phyloP scores from a whole-genome alignment of 2,113 vertebrate genomes.

The Tinamus guttatus region DNA sequence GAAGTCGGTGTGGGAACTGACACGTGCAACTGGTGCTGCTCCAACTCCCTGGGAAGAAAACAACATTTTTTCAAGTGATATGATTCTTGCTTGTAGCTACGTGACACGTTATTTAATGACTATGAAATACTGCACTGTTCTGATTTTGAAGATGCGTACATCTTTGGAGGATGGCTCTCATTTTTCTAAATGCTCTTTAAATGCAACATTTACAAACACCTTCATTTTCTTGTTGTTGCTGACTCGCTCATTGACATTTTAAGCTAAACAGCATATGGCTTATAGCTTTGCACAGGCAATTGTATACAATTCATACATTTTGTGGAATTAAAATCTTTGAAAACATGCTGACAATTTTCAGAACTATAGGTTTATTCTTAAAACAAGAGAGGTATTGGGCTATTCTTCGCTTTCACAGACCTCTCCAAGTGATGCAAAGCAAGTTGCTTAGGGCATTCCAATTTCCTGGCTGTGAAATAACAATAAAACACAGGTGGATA shows the following conservation, averaged over 20 bases:
- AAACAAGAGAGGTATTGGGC: background rate
- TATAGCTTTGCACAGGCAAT: slow-evolving; percentile 54
- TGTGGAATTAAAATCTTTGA: slow-evolving; percentile 35
- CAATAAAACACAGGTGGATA: slow-evolving; percentile 28
- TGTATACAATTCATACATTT: slow-evolving; percentile 46
- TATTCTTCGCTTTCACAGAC: slow-evolving; percentile 32
- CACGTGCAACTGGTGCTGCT: slow-evolving; percentile 1
- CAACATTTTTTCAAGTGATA: slow-evolving; percentile 45
- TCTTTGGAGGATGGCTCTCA: background rate
- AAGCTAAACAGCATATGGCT: slow-evolving; percentile 67
- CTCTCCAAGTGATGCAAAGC: slow-evolving; percentile 1
- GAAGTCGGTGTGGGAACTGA: slow-evolving; percentile 58
- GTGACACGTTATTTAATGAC: slow-evolving; percentile 45
- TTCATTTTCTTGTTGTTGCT: slow-evolving; percentile 63
- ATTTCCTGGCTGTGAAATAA: slow-evolving; percentile 23
- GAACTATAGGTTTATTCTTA: slow-evolving; percentile 24
- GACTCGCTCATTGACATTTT: slow-evolving; percentile 56
- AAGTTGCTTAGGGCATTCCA: background rate
- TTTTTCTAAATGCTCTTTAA: slow-evolving; percentile 56
- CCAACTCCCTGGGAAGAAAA: slow-evolving; percentile 36
- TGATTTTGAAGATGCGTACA: background rate
- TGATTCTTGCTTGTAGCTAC: slow-evolving; percentile 58
- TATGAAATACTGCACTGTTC: slow-evolving; percentile 32
- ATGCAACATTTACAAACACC: slow-evolving; percentile 66
- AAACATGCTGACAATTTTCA: slow-evolving; percentile 34